Conservation (phyloP, 2,113 vertebrate species). For the Triplophysa siluroides region DNA sequence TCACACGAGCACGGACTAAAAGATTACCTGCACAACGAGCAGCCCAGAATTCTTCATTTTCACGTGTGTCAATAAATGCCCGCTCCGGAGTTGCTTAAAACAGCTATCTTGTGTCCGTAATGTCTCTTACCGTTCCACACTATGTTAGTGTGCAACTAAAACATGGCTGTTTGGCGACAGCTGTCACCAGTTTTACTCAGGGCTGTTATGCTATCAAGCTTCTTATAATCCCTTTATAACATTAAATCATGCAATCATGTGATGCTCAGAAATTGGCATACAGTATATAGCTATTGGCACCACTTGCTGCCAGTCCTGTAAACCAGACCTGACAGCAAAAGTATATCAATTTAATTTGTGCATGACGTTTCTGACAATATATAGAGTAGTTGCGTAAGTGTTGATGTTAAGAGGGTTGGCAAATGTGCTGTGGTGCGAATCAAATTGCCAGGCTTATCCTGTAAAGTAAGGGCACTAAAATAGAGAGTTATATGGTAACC, state of each 20-base stretch:
- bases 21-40: too few relatives aligned
- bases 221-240: slow-evolving; percentile 42
- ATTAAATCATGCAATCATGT: slow-evolving; percentile 48
- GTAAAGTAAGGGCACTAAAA: slow-evolving; percentile 2
- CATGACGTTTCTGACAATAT: not conserved
- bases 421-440: not conserved
- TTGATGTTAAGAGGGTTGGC: slow-evolving; percentile 17
- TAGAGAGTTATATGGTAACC: not conserved
- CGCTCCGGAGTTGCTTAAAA: too few relatives aligned
- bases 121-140: too few relatives aligned
- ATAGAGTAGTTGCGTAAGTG: slow-evolving; percentile 25
- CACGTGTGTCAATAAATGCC: too few relatives aligned
- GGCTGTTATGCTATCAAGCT: slow-evolving; percentile 36
- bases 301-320: not conserved
- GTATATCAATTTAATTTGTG: slow-evolving; percentile 14
- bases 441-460: not conserved
- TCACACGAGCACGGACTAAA: too few relatives aligned
- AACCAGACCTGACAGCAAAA: not conserved
- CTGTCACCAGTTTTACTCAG: slow-evolving; percentile 51
- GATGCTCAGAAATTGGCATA: slow-evolving; percentile 9
- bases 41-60: too few relatives aligned
- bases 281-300: slow-evolving; percentile 12
- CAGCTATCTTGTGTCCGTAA: too few relatives aligned
- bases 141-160: not conserved
- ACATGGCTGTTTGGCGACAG: slow-evolving; percentile 54